Base-by-base conservation (phyloP, 2,888 invertebrate species). In the Synergus gifuensis region DNA sequence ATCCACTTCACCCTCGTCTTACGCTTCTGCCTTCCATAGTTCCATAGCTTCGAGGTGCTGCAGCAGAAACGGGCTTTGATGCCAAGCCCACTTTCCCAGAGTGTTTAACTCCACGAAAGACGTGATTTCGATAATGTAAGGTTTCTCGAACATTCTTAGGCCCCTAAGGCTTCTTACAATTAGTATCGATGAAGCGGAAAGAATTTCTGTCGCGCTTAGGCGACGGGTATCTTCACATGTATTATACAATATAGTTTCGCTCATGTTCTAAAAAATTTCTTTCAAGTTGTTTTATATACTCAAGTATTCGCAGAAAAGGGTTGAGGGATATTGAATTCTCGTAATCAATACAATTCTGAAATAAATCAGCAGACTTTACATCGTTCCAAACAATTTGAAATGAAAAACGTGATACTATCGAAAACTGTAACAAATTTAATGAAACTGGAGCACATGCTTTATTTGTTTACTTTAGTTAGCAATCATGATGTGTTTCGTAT, bases 11-110 rank as follows among this genome's bases (percentile, higher is more conserved):
- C 83, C 79, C 82, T 83, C 81, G 69, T 83, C 82, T 77, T 73
- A 78, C 77, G 64, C 83, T 76, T 78, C 78, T 76, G 80, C 81
- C 78, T 82, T 79, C 81, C 78, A 76, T 76, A 14, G 42, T 82
- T 79, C 82, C 79, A 76, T 22, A 76, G 80, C 76, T 81, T 79
- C 79, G 80, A 80, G 81, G 78, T 78, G 77, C 78, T 76, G 54
- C 40, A 54, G 49, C 49, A 73, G 73, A 73, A 73, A 73, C 85
- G 93, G 92, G 4, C 95, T 95, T 87, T 96, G 73, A 73, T 46
- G 54, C 36, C 49, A 73, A 73, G 54, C 28, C 73, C 73, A 73
- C 73, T 73, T 73, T 73, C n/a, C 36, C n/a, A 73, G 73, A 73
- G 73, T 73, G 73, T 73, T 73, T 73, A 73, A 73, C 73, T 73